These are phyloP conservation scores for Agrochola circellaris DNA, from an alignment of 2,888 invertebrate species.

Conservation along the genomic window DNA sequence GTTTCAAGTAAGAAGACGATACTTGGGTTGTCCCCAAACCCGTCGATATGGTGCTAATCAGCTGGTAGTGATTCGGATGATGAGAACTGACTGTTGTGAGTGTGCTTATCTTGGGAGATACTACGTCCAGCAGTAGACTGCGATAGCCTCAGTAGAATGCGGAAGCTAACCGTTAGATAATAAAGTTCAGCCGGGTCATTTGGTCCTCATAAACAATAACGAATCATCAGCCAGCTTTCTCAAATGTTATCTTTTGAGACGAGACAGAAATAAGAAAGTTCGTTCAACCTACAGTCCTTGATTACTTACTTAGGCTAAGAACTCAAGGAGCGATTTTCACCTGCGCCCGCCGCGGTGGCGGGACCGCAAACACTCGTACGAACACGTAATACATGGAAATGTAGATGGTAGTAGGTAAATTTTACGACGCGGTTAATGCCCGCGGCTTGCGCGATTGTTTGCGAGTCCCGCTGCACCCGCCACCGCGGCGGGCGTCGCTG, in stretches of 20 bases:
- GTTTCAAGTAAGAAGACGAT: slow-evolving; percentile 15
- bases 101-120: not conserved
- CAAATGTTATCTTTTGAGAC: not conserved
- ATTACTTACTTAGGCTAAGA: not conserved
- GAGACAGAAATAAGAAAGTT: slow-evolving; percentile 5
- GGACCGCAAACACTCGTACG: too few species aligned
- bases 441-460: too few species aligned
- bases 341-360: too few species aligned
- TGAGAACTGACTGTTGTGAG: not conserved
- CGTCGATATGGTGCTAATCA: slow-evolving; percentile 15
- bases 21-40: not conserved
- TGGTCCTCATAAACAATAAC: not conserved
- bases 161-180: not conserved
- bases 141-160: not conserved
- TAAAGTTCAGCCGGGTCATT: slow-evolving; percentile 6
- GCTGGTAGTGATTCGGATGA: not conserved
- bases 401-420: too few species aligned
- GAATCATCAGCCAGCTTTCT: not conserved
- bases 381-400: too few species aligned
- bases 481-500: too few species aligned
- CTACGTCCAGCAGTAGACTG: not conserved
- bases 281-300: not conserved
- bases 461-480: too few species aligned
- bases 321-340: too few species aligned
- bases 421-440: too few species aligned